phyloP scores from a whole-genome alignment of 2,797 vertebrate genomes.

The Scarus forsteni region DNA sequence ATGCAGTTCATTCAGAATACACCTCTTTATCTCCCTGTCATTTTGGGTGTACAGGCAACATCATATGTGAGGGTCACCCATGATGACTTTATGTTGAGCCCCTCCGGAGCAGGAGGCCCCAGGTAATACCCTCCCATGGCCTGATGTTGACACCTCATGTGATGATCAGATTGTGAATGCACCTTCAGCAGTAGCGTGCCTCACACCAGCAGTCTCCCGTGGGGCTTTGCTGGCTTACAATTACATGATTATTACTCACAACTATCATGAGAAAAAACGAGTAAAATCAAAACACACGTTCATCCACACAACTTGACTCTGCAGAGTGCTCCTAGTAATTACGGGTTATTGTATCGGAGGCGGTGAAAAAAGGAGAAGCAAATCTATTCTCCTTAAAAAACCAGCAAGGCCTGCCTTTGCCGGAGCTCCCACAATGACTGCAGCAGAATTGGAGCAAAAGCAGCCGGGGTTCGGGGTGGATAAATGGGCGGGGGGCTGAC shows the following conservation, averaged over 20 bases:
- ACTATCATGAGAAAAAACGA: not conserved
- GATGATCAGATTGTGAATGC: slow-evolving; percentile 23
- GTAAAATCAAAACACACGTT: no score
- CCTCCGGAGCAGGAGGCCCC: no score
- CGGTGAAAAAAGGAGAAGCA: slow-evolving; percentile 9
- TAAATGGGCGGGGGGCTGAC: slow-evolving; percentile 36
- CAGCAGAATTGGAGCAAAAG: slow-evolving; percentile 44
- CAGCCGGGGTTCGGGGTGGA: not conserved
- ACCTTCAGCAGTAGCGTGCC: slow-evolving; percentile 38
- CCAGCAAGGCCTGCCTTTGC: slow-evolving; percentile 52
- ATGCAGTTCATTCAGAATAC: no score
- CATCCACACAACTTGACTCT: no score
- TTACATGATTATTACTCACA: slow-evolving; percentile 33
- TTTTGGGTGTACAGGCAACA: no score
- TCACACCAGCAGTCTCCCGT: slow-evolving; percentile 29
- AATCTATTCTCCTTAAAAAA: slow-evolving; percentile 32
- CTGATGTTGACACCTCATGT: no score
- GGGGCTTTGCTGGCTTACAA: slow-evolving; percentile 27
- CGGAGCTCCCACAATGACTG: slow-evolving; percentile 47
- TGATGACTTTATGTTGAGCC: no score
- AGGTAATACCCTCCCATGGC: no score
- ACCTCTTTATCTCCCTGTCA: no score
- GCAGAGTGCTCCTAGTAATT: slow-evolving; percentile 5
- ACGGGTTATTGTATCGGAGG: slow-evolving; percentile 10
- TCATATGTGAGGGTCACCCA: no score